Evolutionary conservation across 2,888 invertebrate genomes (phyloP).

Genomic region (Arrhopalites spinosus): DNA sequence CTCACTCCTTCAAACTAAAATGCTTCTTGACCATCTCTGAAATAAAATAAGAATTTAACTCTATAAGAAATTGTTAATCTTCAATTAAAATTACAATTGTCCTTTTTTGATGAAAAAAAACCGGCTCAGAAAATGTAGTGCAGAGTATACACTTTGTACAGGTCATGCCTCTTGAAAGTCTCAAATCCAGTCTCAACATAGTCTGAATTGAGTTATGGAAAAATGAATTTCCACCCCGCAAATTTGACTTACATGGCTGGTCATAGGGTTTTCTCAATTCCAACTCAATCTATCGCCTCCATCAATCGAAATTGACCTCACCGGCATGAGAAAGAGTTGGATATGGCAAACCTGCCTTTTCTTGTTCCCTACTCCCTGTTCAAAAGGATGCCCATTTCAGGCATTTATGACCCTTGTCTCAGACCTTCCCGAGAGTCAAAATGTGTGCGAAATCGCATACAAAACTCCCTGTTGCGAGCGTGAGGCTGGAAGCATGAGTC

Average conservation of each 20-base stretch:
- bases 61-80: too few relatives aligned
- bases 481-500: slow-evolving; percentile 51
- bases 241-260: slow-evolving; percentile 55
- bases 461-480: slow-evolving; percentile 54
- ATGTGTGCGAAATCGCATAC: slow-evolving; percentile 1
- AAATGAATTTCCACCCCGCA: slow-evolving; percentile 47
- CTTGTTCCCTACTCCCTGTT: slow-evolving; percentile 53
- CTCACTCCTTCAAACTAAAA: too few relatives aligned
- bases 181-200: slow-evolving; percentile 56
- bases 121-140: neutral
- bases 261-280: slow-evolving; percentile 55
- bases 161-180: neutral
- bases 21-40: too few relatives aligned
- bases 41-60: too few relatives aligned
- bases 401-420: slow-evolving; percentile 54
- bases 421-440: slow-evolving; percentile 56
- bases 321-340: slow-evolving; percentile 47
- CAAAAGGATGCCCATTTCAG: slow-evolving; percentile 53
- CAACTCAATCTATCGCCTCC: slow-evolving; percentile 46
- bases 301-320: slow-evolving; percentile 38
- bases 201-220: slow-evolving; percentile 56
- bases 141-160: too few relatives aligned
- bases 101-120: too few relatives aligned
- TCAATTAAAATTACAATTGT: too few relatives aligned
- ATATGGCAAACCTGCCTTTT: slow-evolving; percentile 47